Evolutionary conservation across 2,888 invertebrate species (phyloP).

Genomic region (Pantelozetes paolii): DNA sequence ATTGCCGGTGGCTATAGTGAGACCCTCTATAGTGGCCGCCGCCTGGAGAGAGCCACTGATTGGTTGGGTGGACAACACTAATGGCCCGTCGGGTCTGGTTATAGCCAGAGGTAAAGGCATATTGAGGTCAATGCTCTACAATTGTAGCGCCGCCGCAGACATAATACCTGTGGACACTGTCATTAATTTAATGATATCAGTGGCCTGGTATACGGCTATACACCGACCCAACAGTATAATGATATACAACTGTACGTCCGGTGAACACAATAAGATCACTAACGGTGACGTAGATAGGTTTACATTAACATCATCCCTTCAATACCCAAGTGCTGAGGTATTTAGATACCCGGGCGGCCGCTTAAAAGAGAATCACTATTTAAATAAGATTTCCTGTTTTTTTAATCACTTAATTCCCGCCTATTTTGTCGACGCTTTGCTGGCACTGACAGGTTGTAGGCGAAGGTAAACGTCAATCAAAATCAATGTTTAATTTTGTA

Average conservation of each 20-base stretch:
- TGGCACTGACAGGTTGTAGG: conserved; percentile 70
- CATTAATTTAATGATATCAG: conserved; percentile 51
- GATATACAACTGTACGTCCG: conserved; percentile 89
- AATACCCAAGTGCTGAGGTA: conserved; percentile 76
- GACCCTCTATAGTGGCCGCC: conserved; percentile 86
- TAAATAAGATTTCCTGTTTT: conserved; percentile 70
- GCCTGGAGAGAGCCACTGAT: conserved; percentile 58
- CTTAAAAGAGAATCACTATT: conserved; percentile 57
- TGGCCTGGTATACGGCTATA: conserved; percentile 52
- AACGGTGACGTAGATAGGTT: conserved; percentile 80
- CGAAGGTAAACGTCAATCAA: conserved; percentile 67
- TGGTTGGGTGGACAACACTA: conserved; percentile 86
- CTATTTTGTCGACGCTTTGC: conserved; percentile 68
- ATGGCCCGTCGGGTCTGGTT: conserved; percentile 79
- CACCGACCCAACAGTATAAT: conserved; percentile 55
- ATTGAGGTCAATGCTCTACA: conserved; percentile 53
- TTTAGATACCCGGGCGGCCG: conserved; percentile 66
- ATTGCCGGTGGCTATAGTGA: conserved; percentile 70
- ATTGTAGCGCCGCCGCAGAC: conserved; percentile 53
- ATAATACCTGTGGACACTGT: conserved; percentile 55
- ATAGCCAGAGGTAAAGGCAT: conserved; percentile 52
- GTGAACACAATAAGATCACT: conserved; percentile 74
- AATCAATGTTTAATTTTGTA: background rate
- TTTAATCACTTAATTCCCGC: conserved; percentile 80
- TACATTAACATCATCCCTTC: conserved; percentile 68